Evolutionary conservation across 2,797 vertebrate genomes (phyloP).

Genomic region (Pipistrellus pygmaeus): DNA sequence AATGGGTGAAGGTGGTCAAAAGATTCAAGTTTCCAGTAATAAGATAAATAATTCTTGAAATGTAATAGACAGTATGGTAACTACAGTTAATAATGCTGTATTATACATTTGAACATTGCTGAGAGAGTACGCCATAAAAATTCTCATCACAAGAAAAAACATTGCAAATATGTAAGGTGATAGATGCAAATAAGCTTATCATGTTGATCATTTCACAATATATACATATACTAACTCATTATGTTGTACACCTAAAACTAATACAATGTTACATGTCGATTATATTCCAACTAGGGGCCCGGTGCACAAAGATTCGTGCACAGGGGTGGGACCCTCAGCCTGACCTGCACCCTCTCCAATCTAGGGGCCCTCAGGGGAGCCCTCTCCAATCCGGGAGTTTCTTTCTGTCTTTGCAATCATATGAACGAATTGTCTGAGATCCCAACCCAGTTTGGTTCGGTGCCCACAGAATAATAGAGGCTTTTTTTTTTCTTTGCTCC

Average conservation of each 20-base stretch:
- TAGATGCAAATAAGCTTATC: neutral
- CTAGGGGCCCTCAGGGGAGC: no score
- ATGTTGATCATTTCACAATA: neutral
- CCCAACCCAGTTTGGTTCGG: no score
- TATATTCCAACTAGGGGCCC: neutral
- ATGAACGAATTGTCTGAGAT: no score
- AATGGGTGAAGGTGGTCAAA: neutral
- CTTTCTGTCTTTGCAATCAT: no score
- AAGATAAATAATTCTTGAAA: neutral
- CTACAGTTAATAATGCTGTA: neutral
- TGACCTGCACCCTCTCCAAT: no score
- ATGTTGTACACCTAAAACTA: neutral
- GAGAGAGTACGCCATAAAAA: neutral
- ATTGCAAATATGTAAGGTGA: neutral
- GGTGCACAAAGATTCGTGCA: no score
- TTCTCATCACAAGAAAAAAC: neutral
- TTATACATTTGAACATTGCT: neutral
- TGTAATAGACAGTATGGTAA: neutral
- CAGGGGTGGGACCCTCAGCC: no score
- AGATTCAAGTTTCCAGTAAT: neutral
- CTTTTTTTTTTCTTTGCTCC: no score
- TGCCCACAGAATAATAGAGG: no score
- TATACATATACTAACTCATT: neutral
- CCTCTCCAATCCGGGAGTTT: no score
- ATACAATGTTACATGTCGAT: neutral